A percentile compares a stretch with the other conserved stretches of the same genome.
These are phyloP conservation scores for Goniozus legneri DNA, from an alignment of 1,140 invertebrate species.

Conservation along the genomic window DNA sequence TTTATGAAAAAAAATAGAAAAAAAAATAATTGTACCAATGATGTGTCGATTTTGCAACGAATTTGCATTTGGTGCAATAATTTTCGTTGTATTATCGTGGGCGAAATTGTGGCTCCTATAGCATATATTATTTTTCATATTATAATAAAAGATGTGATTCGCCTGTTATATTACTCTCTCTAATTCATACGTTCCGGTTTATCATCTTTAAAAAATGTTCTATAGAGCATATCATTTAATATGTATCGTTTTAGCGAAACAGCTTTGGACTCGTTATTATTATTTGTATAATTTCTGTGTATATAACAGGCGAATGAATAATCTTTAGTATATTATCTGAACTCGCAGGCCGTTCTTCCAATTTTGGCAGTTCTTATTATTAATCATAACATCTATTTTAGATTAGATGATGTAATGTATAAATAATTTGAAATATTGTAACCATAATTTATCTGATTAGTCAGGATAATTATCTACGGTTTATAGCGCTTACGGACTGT, in stretches of 20 bases:
- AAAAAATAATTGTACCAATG: constrained; percentile 22
- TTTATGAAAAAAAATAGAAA: constrained; percentile 21
- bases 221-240: no score
- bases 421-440: constrained; percentile 17
- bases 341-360: constrained; percentile 17
- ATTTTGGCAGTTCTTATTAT: constrained; percentile 19
- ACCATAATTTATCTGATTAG: constrained; percentile 30
- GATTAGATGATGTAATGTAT: constrained; percentile 25
- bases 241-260: no score
- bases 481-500: constrained; percentile 26
- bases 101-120: constrained; percentile 30
- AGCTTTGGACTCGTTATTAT: no score
- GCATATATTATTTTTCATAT: constrained; percentile 33
- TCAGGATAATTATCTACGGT: constrained; percentile 16
- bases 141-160: constrained; percentile 17
- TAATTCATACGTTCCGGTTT: not conserved
- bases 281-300: not conserved
- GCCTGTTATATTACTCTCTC: constrained; percentile 5
- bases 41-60: constrained; percentile 11
- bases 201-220: no score
- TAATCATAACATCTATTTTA: constrained; percentile 31
- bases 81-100: constrained; percentile 21
- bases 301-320: not conserved
- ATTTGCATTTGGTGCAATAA: constrained; percentile 14
- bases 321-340: not conserved